Conservation (phyloP, 2,888 invertebrate genomes). For the Apantesis nais region DNA sequence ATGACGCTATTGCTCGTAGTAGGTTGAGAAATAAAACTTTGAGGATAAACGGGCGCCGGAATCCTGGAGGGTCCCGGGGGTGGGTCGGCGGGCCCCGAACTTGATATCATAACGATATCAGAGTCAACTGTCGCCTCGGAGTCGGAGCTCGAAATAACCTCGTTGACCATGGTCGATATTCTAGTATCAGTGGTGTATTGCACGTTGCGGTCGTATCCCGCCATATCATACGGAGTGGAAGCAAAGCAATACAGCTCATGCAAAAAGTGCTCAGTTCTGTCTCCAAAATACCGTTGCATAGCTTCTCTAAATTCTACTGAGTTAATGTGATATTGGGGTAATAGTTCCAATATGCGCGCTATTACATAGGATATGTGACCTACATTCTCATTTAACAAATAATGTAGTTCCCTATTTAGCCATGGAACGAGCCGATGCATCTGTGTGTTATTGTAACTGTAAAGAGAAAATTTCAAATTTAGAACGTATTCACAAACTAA, state of each 20-base stretch:
- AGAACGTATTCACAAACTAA: not conserved
- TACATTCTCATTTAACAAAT: constrained; percentile 88
- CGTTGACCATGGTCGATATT: constrained; percentile 85
- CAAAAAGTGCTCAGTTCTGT: constrained; percentile 93
- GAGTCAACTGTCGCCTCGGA: constrained; percentile 51
- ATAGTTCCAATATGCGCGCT: constrained; percentile 88
- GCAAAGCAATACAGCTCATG: constrained; percentile 96
- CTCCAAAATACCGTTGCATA: constrained; percentile 89
- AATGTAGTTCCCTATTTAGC: constrained; percentile 94
- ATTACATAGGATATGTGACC: constrained; percentile 89
- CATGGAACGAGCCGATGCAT: constrained; percentile 94
- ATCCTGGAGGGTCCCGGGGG: constrained; percentile 47
- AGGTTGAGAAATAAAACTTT: constrained; percentile 60
- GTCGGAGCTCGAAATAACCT: constrained; percentile 76
- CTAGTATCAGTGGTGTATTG: constrained; percentile 87
- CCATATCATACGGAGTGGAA: constrained; percentile 93
- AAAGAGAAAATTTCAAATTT: constrained; percentile 12
- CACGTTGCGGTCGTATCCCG: constrained; percentile 90
- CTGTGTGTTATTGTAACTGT: constrained; percentile 92
- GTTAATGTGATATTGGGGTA: constrained; percentile 88
- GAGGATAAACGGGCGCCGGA: constrained; percentile 62
- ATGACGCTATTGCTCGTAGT: constrained; percentile 59
- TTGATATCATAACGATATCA: constrained; percentile 53
- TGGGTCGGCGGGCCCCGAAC: constrained; percentile 41
- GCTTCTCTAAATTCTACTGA: constrained; percentile 89